A percentile compares a stretch with the other conserved stretches of the same genome.
These are phyloP conservation scores for Trissolcus brochymenae DNA, from an alignment of 2,888 invertebrate species.

Conservation along the genomic window DNA sequence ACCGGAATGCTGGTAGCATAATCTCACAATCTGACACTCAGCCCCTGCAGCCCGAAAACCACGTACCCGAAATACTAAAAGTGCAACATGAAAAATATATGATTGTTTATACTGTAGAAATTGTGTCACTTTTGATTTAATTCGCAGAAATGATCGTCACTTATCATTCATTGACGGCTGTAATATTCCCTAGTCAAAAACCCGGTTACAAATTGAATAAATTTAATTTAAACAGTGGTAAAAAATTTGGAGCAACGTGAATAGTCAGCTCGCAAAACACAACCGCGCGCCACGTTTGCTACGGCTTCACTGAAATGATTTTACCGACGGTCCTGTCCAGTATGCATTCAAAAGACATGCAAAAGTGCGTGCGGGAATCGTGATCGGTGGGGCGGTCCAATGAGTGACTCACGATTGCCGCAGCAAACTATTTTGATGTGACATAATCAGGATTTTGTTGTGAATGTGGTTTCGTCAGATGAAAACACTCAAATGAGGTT, in stretches of 20 bases:
- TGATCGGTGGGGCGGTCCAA: conserved; percentile 43
- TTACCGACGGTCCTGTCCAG: conserved; percentile 61
- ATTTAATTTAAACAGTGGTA: not conserved
- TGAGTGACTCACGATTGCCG: conserved; percentile 41
- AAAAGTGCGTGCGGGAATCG: conserved; percentile 62
- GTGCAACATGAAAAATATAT: no score
- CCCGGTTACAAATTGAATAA: not conserved
- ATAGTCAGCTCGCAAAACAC: conserved; percentile 35
- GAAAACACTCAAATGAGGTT: conserved; percentile 42
- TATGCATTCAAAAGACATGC: conserved; percentile 39
- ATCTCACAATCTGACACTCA: not conserved
- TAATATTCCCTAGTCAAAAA: no score
- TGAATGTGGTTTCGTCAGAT: conserved; percentile 42
- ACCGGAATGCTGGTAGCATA: not conserved
- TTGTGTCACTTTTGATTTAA: no score
- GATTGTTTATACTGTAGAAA: no score
- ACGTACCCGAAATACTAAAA: no score
- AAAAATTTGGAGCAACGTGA: not conserved
- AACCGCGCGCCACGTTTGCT: conserved; percentile 66
- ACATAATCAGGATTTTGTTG: conserved; percentile 45
- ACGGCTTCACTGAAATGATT: conserved; percentile 68
- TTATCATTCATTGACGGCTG: no score
- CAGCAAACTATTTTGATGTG: conserved; percentile 40
- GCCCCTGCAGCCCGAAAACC: no score
- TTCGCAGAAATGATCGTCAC: no score